Conservation (phyloP, 2,113 vertebrate species). For the Centropristis striata region DNA sequence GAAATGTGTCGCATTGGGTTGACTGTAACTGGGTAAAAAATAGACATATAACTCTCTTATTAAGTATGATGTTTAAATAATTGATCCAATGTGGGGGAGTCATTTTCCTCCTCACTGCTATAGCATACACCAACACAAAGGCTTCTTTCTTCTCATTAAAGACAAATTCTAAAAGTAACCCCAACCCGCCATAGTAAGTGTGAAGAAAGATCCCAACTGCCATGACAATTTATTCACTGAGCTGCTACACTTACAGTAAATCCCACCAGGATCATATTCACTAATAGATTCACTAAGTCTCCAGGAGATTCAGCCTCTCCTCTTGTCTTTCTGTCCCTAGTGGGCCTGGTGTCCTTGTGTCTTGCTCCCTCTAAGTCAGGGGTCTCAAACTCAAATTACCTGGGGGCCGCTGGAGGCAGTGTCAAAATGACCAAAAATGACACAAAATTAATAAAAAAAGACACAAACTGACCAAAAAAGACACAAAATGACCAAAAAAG, state of each 20-base stretch:
- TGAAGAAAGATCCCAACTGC: not conserved
- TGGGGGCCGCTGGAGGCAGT: too few species aligned
- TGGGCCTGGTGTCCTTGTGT: not conserved
- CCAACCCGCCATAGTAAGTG: not conserved
- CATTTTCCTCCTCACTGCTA: conserved; percentile 6
- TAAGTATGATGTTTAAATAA: conserved; percentile 68
- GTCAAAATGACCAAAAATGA: too few species aligned
- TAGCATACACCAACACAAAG: not conserved
- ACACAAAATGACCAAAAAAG: too few species aligned
- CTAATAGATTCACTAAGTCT: conserved; percentile 8
- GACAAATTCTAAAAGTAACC: conserved; percentile 9
- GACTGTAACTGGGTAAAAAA: conserved; percentile 18
- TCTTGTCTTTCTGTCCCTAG: not conserved
- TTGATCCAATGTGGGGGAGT: conserved; percentile 55
- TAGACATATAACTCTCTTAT: conserved; percentile 26
- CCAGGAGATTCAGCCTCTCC: not conserved
- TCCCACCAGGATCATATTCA: not conserved
- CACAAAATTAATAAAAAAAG: too few species aligned
- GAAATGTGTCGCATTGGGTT: not conserved
- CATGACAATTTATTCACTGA: not conserved
- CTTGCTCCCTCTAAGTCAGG: not conserved
- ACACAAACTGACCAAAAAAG: too few species aligned
- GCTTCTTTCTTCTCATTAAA: conserved; percentile 3
- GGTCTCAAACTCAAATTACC: too few species aligned
- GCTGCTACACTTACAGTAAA: not conserved